Evolutionary conservation across 2,888 invertebrate genomes (phyloP).

Genomic region (Agonopterix arenella): DNA sequence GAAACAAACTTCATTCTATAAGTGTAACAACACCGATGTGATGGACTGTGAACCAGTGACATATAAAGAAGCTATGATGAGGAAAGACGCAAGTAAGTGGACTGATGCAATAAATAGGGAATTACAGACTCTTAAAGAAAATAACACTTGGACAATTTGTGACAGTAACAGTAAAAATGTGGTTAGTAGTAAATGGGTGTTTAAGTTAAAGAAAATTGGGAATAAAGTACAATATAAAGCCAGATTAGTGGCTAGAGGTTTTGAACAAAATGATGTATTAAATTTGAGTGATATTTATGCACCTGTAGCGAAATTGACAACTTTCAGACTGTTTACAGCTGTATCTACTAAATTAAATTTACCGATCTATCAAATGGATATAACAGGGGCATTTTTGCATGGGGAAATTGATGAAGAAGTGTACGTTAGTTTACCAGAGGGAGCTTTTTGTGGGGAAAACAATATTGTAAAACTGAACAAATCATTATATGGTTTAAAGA

Average conservation of each 20-base stretch:
- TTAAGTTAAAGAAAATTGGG: too few species aligned
- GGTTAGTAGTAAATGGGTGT: too few species aligned
- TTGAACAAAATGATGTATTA: conserved; percentile 6
- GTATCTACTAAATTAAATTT: conserved; percentile 4
- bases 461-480: conserved; percentile 10
- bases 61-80: too few species aligned
- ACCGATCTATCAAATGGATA: conserved; percentile 13
- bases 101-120: too few species aligned
- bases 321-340: conserved; percentile 3
- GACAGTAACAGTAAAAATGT: too few species aligned
- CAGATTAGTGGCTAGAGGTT: conserved; percentile 11
- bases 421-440: conserved; percentile 14
- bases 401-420: conserved; percentile 13
- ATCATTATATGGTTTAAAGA: conserved; percentile 15
- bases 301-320: conserved; percentile 10
- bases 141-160: too few species aligned
- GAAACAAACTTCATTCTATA: too few species aligned
- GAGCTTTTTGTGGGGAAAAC: too few species aligned
- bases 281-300: conserved; percentile 6
- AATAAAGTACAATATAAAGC: conserved; percentile 12
- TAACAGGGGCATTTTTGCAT: conserved; percentile 12
- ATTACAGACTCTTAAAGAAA: too few species aligned
- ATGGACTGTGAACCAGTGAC: too few species aligned
- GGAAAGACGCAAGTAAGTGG: too few species aligned
- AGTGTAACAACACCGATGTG: too few species aligned